Evolutionary conservation across 2,797 vertebrate species (phyloP).

Genomic region (Rhincodon typus): DNA sequence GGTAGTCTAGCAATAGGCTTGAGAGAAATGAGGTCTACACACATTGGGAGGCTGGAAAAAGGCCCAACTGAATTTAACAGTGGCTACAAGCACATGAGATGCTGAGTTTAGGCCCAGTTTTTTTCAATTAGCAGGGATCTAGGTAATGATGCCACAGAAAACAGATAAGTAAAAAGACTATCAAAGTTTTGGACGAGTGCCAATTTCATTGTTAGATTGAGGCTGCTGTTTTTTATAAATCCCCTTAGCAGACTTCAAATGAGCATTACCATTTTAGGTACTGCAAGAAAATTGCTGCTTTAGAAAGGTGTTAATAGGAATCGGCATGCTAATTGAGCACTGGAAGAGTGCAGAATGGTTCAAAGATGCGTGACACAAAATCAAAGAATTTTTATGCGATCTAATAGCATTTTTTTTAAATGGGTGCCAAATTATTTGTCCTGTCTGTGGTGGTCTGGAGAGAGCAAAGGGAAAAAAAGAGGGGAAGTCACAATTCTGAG

Average conservation of each 20-base stretch:
- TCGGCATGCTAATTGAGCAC: slow-evolving; percentile 72
- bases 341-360: slow-evolving; percentile 65
- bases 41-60: background rate
- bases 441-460: slow-evolving; percentile 57
- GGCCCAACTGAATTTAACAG: background rate
- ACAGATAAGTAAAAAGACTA: slow-evolving; percentile 48
- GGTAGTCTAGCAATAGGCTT: background rate
- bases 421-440: slow-evolving; percentile 73
- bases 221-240: slow-evolving; percentile 67
- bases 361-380: slow-evolving; percentile 67
- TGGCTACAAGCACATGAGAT: background rate
- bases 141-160: slow-evolving; percentile 57
- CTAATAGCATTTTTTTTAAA: slow-evolving; percentile 57
- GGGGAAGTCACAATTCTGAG: slow-evolving; percentile 40
- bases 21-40: background rate
- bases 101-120: background rate
- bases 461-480: background rate
- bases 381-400: slow-evolving; percentile 61
- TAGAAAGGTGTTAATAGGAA: slow-evolving; percentile 74
- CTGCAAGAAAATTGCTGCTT: slow-evolving; percentile 67
- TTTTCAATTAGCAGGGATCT: slow-evolving; percentile 56
- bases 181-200: slow-evolving; percentile 58
- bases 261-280: slow-evolving; percentile 59
- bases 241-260: slow-evolving; percentile 67
- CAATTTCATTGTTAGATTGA: slow-evolving; percentile 67